These are phyloP conservation scores for Cylloceria caligata DNA, from an alignment of 2,888 invertebrate species.

Conservation along the genomic window DNA sequence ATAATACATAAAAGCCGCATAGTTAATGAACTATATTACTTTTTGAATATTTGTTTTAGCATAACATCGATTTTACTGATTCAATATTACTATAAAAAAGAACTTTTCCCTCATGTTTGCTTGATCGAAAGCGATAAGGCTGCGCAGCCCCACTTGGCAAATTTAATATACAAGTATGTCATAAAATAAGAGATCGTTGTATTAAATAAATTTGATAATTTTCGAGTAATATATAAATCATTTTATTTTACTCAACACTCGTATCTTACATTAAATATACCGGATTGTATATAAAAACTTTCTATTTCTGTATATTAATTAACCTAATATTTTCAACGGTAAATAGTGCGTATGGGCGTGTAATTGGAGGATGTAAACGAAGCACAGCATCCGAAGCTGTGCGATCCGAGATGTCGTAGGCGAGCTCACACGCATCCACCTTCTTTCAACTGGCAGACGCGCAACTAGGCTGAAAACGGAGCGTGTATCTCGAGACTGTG, in stretches of 20 bases:
- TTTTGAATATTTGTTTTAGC: background rate
- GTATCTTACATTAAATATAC: too few species aligned
- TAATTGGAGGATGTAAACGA: slow-evolving; percentile 20
- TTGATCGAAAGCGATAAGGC: background rate
- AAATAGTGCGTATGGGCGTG: background rate
- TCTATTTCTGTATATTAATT: too few species aligned
- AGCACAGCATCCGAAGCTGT: slow-evolving; percentile 64
- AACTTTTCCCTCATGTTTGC: background rate
- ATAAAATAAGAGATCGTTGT: too few species aligned
- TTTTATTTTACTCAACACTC: too few species aligned
- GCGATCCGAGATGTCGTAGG: slow-evolving; percentile 64
- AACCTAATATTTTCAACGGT: too few species aligned
- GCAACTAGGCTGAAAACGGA: slow-evolving; percentile 78
- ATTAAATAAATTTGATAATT: too few species aligned
- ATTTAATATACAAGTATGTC: too few species aligned
- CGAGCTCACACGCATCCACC: slow-evolving; percentile 66
- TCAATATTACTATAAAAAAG: background rate
- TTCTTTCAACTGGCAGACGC: slow-evolving; percentile 74
- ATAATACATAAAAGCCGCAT: too few species aligned
- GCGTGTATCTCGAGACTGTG: slow-evolving; percentile 59
- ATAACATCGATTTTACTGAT: background rate
- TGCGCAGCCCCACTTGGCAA: slow-evolving; percentile 49
- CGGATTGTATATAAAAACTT: too few species aligned
- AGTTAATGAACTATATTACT: too few species aligned
- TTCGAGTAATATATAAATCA: too few species aligned